Percentiles rank a stretch among this genome's conserved stretches.
These are phyloP conservation scores for Sycophaga agraensis DNA, from an alignment of 1,140 invertebrate species.

Conservation along the genomic window DNA sequence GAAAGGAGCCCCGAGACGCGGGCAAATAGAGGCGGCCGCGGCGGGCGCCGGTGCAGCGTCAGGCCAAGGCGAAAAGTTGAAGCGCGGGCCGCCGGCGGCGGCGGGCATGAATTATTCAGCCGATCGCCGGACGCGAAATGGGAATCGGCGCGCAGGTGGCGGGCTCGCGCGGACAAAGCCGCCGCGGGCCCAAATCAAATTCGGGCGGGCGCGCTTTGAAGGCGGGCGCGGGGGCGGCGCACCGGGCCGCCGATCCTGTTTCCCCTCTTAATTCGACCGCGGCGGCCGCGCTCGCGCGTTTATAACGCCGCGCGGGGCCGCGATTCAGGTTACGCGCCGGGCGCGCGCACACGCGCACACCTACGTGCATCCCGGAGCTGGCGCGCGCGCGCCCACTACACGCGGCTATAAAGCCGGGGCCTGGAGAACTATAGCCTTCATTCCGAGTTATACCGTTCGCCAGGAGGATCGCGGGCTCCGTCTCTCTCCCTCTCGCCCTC, in stretches of 20 bases:
- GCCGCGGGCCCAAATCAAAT: background rate
- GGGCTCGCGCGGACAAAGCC: background rate
- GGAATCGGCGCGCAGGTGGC: background rate
- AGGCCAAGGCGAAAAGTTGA: slow-evolving; percentile 11
- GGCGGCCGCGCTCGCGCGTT: no score
- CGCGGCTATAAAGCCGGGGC: slow-evolving; percentile 28
- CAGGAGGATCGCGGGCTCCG: slow-evolving; percentile 9
- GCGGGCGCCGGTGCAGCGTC: background rate
- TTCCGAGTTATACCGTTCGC: slow-evolving; percentile 27
- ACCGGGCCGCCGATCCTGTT: slow-evolving; percentile 14
- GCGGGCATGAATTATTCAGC: slow-evolving; percentile 27
- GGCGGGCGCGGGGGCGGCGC: background rate
- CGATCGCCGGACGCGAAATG: slow-evolving; percentile 17
- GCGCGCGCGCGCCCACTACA: background rate
- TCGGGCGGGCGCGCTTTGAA: background rate
- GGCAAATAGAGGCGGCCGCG: background rate
- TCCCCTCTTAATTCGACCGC: slow-evolving; percentile 2
- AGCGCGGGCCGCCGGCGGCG: background rate
- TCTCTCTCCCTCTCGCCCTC: background rate
- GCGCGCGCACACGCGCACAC: background rate
- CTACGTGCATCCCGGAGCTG: background rate
- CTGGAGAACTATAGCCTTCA: slow-evolving; percentile 27
- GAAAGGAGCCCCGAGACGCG: no score
- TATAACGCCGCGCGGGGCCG: background rate
- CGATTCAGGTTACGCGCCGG: slow-evolving; percentile 13